phyloP scores from a whole-genome alignment of 1,140 invertebrate genomes.

The Euwallacea fornicatus region DNA sequence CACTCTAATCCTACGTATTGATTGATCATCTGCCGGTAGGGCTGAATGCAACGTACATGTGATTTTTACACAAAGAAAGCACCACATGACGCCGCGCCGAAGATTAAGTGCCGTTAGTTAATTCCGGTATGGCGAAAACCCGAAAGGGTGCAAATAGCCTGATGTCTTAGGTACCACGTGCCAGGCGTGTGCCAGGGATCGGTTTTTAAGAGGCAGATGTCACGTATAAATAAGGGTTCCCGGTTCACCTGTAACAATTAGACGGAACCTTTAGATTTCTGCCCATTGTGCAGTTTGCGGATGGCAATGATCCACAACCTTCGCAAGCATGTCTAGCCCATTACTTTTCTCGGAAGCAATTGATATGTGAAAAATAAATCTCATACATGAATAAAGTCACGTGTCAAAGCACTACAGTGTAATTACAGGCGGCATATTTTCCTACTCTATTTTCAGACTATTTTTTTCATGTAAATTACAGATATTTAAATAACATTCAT shows the following conservation, averaged over 20 bases:
- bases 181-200: conserved; percentile 3
- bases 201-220: conserved; percentile 12
- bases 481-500: no score
- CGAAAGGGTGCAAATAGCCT: conserved; percentile 19
- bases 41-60: conserved; percentile 7
- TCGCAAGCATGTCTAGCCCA: no score
- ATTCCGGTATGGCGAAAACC: conserved; percentile 12
- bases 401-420: no score
- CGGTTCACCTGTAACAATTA: conserved; percentile 12
- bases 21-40: conserved; percentile 14
- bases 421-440: no score
- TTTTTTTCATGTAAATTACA: neutral
- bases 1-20: no score
- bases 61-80: conserved; percentile 15
- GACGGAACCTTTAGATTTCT: conserved; percentile 1
- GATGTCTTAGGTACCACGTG: conserved; percentile 18
- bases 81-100: conserved; percentile 18
- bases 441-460: no score
- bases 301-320: no score
- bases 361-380: no score
- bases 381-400: no score
- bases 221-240: neutral
- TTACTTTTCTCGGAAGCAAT: no score
- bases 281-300: no score
- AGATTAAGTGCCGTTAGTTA: conserved; percentile 18